Conservation (phyloP, 2,113 vertebrate genomes). For the Todiramphus saurophagus region DNA sequence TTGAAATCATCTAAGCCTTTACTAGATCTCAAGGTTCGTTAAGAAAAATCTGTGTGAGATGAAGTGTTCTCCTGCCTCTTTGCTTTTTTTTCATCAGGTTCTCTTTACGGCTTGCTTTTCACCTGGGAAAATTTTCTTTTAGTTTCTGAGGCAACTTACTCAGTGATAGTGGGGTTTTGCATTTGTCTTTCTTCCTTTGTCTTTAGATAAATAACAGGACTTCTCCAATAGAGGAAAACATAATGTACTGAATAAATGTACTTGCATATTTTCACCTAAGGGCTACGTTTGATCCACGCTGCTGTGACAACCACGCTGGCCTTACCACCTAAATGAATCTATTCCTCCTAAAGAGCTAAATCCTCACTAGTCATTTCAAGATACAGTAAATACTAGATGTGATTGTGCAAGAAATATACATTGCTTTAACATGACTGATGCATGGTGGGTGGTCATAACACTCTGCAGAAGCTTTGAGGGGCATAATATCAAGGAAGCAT, state of each 20-base stretch:
- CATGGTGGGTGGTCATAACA: fast-evolving
- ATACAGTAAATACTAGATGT: background rate
- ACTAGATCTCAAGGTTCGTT: background rate
- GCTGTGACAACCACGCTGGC: background rate
- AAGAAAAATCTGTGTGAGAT: background rate
- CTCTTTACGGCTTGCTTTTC: background rate
- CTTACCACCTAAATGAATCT: conserved; percentile 29
- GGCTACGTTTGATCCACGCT: conserved; percentile 36
- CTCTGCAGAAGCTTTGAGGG: background rate
- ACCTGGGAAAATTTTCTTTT: background rate
- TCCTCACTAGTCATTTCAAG: background rate
- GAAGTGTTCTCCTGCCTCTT: background rate
- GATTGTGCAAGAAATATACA: background rate
- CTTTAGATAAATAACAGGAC: conserved; percentile 13
- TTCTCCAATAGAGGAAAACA: background rate
- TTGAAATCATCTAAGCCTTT: background rate
- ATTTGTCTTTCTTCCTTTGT: background rate
- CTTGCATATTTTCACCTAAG: conserved; percentile 45
- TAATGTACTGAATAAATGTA: conserved; percentile 19
- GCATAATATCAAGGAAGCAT: fast-evolving
- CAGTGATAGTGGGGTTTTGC: background rate
- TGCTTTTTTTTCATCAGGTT: background rate
- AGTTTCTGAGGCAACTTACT: background rate
- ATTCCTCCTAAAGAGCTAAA: conserved; percentile 34
- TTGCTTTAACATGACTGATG: background rate